Evolutionary conservation across 2,797 vertebrate species (phyloP).

Genomic region (Lepilemur septentrionalis): DNA sequence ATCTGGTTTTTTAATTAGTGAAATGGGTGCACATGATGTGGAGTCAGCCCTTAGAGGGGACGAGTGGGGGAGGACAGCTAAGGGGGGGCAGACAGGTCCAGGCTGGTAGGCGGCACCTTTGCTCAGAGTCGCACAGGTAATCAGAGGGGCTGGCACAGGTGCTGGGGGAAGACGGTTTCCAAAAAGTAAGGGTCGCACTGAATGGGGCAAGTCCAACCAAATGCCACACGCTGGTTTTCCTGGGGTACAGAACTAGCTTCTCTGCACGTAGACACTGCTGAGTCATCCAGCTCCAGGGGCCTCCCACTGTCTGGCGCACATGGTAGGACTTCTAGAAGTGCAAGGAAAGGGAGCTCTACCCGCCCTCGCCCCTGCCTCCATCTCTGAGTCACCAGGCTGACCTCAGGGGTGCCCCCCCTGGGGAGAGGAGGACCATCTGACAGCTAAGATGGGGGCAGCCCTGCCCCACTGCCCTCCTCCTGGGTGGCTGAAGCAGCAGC

Average conservation of each 20-base stretch:
- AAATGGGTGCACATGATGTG: not conserved
- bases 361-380: not conserved
- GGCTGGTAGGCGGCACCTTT: not conserved
- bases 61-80: not conserved
- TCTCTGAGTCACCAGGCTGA: not conserved
- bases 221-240: not conserved
- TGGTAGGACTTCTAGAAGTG: conserved; percentile 30
- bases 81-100: not conserved
- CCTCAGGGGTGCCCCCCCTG: not conserved
- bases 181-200: not conserved
- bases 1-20: not conserved
- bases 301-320: not conserved
- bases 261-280: conserved; percentile 2
- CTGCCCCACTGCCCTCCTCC: not conserved
- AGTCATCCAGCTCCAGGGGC: conserved; percentile 17
- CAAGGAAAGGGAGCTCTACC: not conserved
- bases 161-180: not conserved
- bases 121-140: not conserved
- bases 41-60: not conserved
- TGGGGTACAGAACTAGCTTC: conserved; percentile 10
- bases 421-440: not conserved
- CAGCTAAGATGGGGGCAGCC: not conserved
- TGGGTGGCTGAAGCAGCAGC: not conserved
- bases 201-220: not conserved
- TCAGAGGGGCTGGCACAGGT: not conserved